Evolutionary conservation across 2,888 invertebrate genomes (phyloP).

Genomic region (Drosophila austrosaltans): DNA sequence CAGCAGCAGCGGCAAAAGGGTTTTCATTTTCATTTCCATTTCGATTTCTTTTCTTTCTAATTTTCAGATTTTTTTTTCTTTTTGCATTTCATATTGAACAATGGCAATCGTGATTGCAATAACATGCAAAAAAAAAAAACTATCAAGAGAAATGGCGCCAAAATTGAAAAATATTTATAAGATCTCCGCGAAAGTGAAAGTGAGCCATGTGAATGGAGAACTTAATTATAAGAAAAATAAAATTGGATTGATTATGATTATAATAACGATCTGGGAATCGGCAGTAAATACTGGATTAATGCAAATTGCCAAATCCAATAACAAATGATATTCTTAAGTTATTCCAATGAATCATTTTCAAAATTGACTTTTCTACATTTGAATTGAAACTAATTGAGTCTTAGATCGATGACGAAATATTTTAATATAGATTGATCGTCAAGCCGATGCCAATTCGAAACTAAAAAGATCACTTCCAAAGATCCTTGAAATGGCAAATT

Average conservation of each 20-base stretch:
- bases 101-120: constrained; percentile 70
- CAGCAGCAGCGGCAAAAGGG: constrained; percentile 50
- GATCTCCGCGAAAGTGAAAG: neutral
- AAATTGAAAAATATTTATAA: constrained; percentile 25
- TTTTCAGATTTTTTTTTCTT: neutral
- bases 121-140: constrained; percentile 68
- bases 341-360: neutral
- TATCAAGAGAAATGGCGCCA: constrained; percentile 62
- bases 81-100: constrained; percentile 58
- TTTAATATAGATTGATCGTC: neutral
- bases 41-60: constrained; percentile 1
- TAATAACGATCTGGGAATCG: constrained; percentile 15
- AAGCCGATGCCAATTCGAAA: neutral
- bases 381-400: neutral
- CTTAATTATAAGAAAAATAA: constrained; percentile 21
- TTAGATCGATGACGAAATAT: no score
- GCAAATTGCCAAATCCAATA: constrained; percentile 40
- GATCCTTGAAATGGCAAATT: neutral
- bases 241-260: constrained; percentile 20
- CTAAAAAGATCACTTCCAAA: neutral
- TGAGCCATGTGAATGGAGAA: constrained; percentile 5
- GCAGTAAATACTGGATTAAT: constrained; percentile 13
- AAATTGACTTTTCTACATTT: neutral
- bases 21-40: constrained; percentile 50
- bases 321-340: no score